Evolutionary conservation across 2,888 invertebrate species (phyloP).

Genomic region (Stictocephala bisonia): DNA sequence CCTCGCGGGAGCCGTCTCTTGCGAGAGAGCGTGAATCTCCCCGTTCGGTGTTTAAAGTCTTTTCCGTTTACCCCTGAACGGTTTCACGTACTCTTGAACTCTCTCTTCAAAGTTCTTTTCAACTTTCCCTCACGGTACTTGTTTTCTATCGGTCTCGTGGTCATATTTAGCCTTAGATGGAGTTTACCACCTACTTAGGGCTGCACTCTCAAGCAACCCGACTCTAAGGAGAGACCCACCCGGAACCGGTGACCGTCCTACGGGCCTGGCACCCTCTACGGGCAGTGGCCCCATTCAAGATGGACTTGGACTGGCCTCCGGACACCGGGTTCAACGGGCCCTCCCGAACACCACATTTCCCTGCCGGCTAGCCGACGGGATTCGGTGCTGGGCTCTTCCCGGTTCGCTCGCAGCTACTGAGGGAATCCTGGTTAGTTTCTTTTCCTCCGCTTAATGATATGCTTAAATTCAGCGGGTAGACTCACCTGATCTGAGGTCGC

Average conservation of each 20-base stretch:
- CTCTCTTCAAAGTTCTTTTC: too few species aligned
- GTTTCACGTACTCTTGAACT: too few species aligned
- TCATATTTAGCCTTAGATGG: conserved; percentile 71
- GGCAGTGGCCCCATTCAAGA: conserved; percentile 63
- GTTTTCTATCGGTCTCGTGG: conserved; percentile 74
- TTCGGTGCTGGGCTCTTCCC: conserved; percentile 71
- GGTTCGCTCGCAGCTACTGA: conserved; percentile 74
- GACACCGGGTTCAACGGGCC: conserved; percentile 49
- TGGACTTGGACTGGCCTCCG: conserved; percentile 53
- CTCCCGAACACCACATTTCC: conserved; percentile 57
- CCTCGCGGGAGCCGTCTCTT: conserved; percentile 1
- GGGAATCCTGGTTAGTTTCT: conserved; percentile 75
- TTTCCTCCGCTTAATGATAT: conserved; percentile 79
- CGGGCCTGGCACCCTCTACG: conserved; percentile 65
- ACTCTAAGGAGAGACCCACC: conserved; percentile 64
- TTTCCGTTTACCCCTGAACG: conserved; percentile 67
- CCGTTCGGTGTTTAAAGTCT: conserved; percentile 54
- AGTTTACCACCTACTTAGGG: conserved; percentile 73
- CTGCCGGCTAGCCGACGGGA: conserved; percentile 48
- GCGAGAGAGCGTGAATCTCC: conserved; percentile 61
- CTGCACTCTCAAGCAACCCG: conserved; percentile 73
- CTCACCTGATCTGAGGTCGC: conserved; percentile 57
- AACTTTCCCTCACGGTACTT: conserved; percentile 79
- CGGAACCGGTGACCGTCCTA: conserved; percentile 58
- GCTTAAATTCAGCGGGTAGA: conserved; percentile 64